A percentile compares a stretch with the other conserved stretches of the same genome.
phyloP scores from a whole-genome alignment of 2,113 vertebrate species.

The Xenopus tropicalis region UCB_Xtro_10.0 CM004443.2:39196001-39196500 shows the following conservation, averaged over 20 bases:
- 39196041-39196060: conserved; percentile 73
- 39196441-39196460: conserved; percentile 53
- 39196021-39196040: conserved; percentile 74
- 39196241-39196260: background rate
- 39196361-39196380: background rate
- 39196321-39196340: conserved; percentile 51
- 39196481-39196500: no score
- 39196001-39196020: conserved; percentile 38
- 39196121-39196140: conserved; percentile 49
- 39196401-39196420: no score
- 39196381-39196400: background rate
- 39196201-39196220: conserved; percentile 56
- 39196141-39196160: conserved; percentile 56
- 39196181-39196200: conserved; percentile 48
- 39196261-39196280: no score
- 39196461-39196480: conserved; percentile 24
- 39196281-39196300: conserved; percentile 20
- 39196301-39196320: conserved; percentile 21
- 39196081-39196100: background rate
- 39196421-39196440: no score
- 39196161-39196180: conserved; percentile 41
- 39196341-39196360: conserved; percentile 42
- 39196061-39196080: conserved; percentile 59
- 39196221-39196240: conserved; percentile 53
- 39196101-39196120: rapidly evolving